A percentile compares a stretch with the other conserved stretches of the same genome.
These are phyloP conservation scores for Thamnophis sirtalis DNA, from an alignment of 2,113 vertebrate species.

Conservation along the genomic window DNA sequence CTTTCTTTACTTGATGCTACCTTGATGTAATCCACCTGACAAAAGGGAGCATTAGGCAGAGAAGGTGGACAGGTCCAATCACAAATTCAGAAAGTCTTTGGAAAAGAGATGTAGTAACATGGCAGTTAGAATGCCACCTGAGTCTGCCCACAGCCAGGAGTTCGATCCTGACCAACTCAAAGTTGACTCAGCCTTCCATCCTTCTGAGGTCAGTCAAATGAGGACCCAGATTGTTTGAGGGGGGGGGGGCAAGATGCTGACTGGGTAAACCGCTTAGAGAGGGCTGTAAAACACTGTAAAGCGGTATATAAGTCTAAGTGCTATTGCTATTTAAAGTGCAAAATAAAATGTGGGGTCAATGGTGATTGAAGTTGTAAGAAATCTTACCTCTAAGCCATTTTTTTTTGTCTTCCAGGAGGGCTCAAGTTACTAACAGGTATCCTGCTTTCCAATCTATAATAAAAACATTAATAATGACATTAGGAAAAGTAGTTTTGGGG, in stretches of 20 bases:
- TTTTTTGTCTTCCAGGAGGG: not conserved
- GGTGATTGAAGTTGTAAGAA: not conserved
- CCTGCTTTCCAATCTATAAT: not conserved
- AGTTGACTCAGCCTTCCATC: not conserved
- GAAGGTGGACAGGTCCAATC: not conserved
- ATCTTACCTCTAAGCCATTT: constrained; percentile 3
- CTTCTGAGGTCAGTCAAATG: not conserved
- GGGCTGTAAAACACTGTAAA: not conserved
- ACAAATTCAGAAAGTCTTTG: not conserved
- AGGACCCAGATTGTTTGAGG: not conserved
- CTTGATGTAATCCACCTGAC: not conserved
- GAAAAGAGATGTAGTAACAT: not conserved
- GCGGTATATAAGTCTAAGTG: not conserved
- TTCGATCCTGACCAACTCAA: not conserved
- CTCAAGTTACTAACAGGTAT: not conserved
- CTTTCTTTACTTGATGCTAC: not conserved
- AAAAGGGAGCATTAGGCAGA: not conserved
- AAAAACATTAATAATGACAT: not conserved
- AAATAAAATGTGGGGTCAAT: not conserved
- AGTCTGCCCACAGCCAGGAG: not conserved
- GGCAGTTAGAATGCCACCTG: not conserved
- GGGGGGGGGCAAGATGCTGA: not conserved
- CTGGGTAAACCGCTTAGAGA: not conserved
- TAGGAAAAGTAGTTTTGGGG: not conserved
- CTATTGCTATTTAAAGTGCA: not conserved